Evolutionary conservation across 1,140 invertebrate genomes (phyloP), one percentile per base, ranked within the genome.

Genomic region (Colletes gigas): DNA sequence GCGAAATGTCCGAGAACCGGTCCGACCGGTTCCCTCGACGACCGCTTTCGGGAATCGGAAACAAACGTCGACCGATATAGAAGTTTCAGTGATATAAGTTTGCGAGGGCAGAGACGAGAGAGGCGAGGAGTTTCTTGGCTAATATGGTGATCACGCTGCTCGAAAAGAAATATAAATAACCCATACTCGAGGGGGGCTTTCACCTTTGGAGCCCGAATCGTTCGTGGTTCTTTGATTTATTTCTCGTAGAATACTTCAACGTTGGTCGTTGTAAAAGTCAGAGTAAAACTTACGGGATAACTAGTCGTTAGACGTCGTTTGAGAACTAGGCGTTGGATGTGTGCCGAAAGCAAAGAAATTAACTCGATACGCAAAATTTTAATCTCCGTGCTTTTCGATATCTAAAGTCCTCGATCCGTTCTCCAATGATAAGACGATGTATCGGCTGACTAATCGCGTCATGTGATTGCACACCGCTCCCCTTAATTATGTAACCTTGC

Each of bases 51-150:
- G 67, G 21, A 78, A 70, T 77, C 65, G 54, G 65, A 78, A 78
- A 78, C 76, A 71, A 78, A 78, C 41, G 76, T 62, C 65, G 39
- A 73, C 47, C 60, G 77, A 73, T 79, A 72, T 72, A 72, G 59
- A 63, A 78, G 72, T 54, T 30, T 30, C 59, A 30, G 14, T 41
- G 76, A 62, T 62, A 63, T 70, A 71, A 69, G 39, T 15, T 47
- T 7, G 30, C 7, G 8, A 8, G 57, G 57, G 7, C 5, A 19
- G 9, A 21, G 10, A n/a, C 5, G 17, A 19, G 5, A 19, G 55
- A 59, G 19, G 7, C 9, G n/a, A 9, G 4, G 15, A 55, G 12
- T 30, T 19, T 44, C 44, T 39, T 62, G 21, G 60, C 60, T 62
- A 62, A 62, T 19, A 30, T 30, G 60, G 21, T 14, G 21, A 52